These are phyloP conservation scores for Ondatra zibethicus DNA, from an alignment of 2,113 vertebrate genomes.

Conservation along the genomic window DNA sequence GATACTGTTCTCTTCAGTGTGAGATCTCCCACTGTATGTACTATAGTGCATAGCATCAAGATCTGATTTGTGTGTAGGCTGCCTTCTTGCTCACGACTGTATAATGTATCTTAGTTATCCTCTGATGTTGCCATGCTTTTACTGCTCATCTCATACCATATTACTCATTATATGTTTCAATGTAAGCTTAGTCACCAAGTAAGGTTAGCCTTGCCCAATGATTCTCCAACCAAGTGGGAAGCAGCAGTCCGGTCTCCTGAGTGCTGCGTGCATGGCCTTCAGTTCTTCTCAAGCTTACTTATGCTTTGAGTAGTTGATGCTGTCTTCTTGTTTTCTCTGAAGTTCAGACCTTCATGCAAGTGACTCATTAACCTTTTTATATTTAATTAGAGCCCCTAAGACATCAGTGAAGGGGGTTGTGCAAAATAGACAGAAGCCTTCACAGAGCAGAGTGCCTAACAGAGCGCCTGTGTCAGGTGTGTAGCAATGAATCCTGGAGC, in stretches of 20 bases:
- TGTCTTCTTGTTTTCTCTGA: constrained; percentile 72
- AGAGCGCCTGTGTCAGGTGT: constrained; percentile 88
- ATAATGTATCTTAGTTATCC: constrained; percentile 75
- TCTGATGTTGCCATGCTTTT: constrained; percentile 78
- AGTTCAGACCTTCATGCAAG: constrained; percentile 78
- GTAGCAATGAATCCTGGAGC: constrained; percentile 83
- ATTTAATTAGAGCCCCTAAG: constrained; percentile 90
- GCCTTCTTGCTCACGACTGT: constrained; percentile 67
- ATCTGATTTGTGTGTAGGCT: constrained; percentile 57
- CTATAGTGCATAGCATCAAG: constrained; percentile 35
- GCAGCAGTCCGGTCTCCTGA: neutral
- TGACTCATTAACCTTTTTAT: constrained; percentile 87
- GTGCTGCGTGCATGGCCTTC: constrained; percentile 11
- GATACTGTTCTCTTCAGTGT: neutral
- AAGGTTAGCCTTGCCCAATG: constrained; percentile 44
- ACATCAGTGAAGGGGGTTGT: constrained; percentile 88
- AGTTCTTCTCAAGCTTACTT: constrained; percentile 49
- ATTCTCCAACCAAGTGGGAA: neutral
- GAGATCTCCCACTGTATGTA: constrained; percentile 44
- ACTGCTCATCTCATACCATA: constrained; percentile 83
- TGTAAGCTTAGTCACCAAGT: neutral
- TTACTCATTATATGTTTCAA: constrained; percentile 71
- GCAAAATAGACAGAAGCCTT: constrained; percentile 89
- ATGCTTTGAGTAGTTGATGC: constrained; percentile 62
- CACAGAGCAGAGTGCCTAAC: constrained; percentile 88